phyloP scores from a whole-genome alignment of 2,888 invertebrate genomes.

The Cancer borealis region DNA sequence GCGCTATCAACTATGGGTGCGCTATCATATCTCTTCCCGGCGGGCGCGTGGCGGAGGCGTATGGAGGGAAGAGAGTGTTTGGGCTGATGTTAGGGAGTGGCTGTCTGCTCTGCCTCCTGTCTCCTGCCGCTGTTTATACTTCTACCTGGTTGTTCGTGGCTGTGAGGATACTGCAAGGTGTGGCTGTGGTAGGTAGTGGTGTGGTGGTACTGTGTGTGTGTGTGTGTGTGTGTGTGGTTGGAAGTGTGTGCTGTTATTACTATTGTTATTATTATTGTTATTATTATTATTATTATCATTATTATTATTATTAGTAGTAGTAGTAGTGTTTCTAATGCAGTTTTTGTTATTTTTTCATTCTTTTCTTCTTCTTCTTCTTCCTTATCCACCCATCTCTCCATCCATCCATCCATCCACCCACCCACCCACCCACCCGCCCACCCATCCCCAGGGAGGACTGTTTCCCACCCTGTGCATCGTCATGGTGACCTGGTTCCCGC shows the following conservation, averaged over 20 bases:
- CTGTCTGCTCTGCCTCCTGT: slow-evolving; percentile 89
- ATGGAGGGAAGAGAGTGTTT: slow-evolving; percentile 92
- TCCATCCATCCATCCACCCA: background rate
- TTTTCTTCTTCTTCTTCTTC: no score
- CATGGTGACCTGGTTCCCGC: background rate
- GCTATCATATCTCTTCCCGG: slow-evolving; percentile 78
- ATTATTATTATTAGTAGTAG: no score
- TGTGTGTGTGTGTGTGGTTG: background rate
- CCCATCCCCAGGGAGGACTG: background rate
- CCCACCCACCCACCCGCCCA: background rate
- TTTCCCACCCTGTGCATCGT: background rate
- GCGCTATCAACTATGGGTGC: slow-evolving; percentile 81
- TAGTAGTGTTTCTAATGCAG: no score
- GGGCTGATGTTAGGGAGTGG: slow-evolving; percentile 91
- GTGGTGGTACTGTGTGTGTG: background rate
- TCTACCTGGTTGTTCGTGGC: slow-evolving; percentile 85
- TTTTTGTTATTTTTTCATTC: no score
- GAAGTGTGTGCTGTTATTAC: background rate
- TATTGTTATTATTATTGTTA: no score
- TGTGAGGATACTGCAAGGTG: slow-evolving; percentile 89
- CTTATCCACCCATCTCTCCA: background rate
- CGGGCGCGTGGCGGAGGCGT: slow-evolving; percentile 86
- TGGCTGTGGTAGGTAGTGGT: slow-evolving; percentile 88
- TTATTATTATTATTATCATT: no score
- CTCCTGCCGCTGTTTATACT: slow-evolving; percentile 88